These are phyloP conservation scores for Myrmecobius fasciatus DNA, from an alignment of 2,113 vertebrate species.

Conservation along the genomic window DNA sequence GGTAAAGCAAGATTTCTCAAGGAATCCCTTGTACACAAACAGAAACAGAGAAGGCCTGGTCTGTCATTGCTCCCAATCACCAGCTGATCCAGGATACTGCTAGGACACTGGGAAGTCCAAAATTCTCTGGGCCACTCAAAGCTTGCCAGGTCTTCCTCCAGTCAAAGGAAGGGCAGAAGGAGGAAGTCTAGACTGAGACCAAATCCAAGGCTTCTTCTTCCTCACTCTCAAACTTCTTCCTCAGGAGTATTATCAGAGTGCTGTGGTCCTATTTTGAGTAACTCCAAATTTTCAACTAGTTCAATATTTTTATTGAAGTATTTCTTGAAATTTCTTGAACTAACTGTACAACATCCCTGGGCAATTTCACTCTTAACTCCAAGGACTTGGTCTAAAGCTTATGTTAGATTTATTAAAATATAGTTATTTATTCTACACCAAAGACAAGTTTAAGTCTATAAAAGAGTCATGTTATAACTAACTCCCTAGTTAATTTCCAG, in stretches of 20 bases:
- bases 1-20: neutral
- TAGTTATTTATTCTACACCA: too few relatives aligned
- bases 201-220: neutral
- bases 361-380: neutral
- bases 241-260: neutral
- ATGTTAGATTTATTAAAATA: neutral
- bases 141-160: neutral
- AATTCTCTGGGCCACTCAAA: neutral
- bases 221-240: neutral
- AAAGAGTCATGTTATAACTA: neutral
- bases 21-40: neutral
- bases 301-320: neutral
- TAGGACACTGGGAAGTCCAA: neutral
- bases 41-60: neutral
- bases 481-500: neutral
- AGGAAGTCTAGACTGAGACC: neutral
- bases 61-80: neutral
- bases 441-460: neutral
- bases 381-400: neutral
- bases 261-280: neutral
- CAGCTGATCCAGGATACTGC: neutral
- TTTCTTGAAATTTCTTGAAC: neutral
- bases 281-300: neutral
- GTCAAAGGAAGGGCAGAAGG: neutral
- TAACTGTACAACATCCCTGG: neutral